Base-by-base conservation (phyloP, 2,888 invertebrate genomes). In the Pseudolycoriella hygida region DNA sequence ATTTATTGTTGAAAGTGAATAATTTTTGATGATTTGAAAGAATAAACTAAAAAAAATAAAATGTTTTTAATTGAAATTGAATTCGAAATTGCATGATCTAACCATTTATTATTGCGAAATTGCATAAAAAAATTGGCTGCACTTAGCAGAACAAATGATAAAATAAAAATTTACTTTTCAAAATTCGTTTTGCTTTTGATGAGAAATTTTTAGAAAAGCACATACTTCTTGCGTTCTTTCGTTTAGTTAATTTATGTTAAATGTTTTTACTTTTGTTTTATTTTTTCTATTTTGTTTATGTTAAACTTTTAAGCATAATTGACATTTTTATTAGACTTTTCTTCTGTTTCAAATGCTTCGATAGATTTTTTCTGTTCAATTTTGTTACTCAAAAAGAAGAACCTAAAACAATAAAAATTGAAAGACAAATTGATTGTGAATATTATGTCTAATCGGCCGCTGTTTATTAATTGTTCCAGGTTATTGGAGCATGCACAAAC, bases 401-500 rank as follows among this genome's bases (percentile, higher is more conserved):
- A 25, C 25, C 25, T 25, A 25, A 25, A 25, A 25, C 25, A 43
- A 37, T 42, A 30, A 46, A 38, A 38, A n/a, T 25, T 25, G 5
- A 8, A 25, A 25, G 25, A 25, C 8, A 25, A 25, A 25, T 25
- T 25, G 25, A 25, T 25, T 8, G 25, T 25, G 25, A 25, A 25
- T 25, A 25, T 6, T 6, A 25, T 25, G 25, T 25, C 25, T 25
- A 25, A 44, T 41, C 51, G 50, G 51, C 52, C 50, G 51, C 53
- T 54, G 50, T 54, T 53, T 54, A 54, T 54, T 51, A 51, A 48
- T 51, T 52, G 49, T 52, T 55, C 52, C 53, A 56, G 56, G 56
- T 53, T 56, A 55, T 55, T 56, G 56, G 56, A 56, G 53, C 54
- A 54, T 55, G 53, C 56, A 56, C 48, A 70, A 71, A 57, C 72